Base-by-base conservation (phyloP, 2,888 invertebrate genomes). In the Pedicia rivosa region DNA sequence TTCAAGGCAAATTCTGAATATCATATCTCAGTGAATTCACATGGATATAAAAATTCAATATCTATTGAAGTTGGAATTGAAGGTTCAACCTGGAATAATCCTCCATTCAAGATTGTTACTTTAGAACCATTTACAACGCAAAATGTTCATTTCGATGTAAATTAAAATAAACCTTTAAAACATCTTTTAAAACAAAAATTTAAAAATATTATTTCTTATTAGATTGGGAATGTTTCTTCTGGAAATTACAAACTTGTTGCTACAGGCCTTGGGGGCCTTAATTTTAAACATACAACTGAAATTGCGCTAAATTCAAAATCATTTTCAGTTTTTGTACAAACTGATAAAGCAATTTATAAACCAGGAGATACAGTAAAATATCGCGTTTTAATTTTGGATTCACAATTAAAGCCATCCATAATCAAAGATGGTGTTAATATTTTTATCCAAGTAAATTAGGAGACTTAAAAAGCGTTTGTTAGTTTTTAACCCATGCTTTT, bases 291-390 rank as follows among this genome's bases (percentile, higher is more conserved):
- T 8, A 62, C 72, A 17, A 70, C 76, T 5, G 86, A n/a, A n/a
- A n/a, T n/a, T n/a, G n/a, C n/a, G n/a, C n/a, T n/a, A 58, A 71
- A 78, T 29, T 72, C 75, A 42, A 80, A 88, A 52, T 83, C 83
- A 51, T 80, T 83, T 52, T 81, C 84, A 9, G 71, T 88, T 10
- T 83, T 88, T 51, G 74, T 92, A 43, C 91, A 94, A 57, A 90
- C 90, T 0, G 92, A 94, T 62, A 83, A 87, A 60, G 78, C 86
- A 8, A 78, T 90, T 43, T 94, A 92, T 59, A 82, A 88, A 54
- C 91, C 91, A 0, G 76, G 79, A 8, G 78, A 80, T 53, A 72
- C 72, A 45, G 77, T 95, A 17, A 70, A 78, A 56, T 92, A 88
- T 60, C 49, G 57, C 5, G 47, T 59, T 4, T 43, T 60, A 0